A percentile compares a stretch with the other conserved stretches of the same genome.
Conservation (phyloP, 2,113 vertebrate species). For the Rhabdornis inornatus region DNA sequence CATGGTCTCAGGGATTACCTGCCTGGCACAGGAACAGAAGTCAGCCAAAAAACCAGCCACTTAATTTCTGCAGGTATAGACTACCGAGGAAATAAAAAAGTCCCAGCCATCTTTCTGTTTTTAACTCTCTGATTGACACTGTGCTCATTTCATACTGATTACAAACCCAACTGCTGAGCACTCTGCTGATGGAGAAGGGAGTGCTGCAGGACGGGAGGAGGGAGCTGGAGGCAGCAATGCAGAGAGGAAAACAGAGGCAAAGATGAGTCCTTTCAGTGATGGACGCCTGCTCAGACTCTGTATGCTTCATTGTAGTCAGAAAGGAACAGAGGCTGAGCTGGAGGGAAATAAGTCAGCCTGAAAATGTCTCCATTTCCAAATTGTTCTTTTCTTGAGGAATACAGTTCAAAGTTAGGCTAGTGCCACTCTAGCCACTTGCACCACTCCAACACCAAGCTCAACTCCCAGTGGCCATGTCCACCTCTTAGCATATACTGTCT, state of each 20-base stretch:
- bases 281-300: neutral
- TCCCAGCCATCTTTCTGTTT: neutral
- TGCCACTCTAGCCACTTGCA: neutral
- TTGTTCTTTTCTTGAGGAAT: neutral
- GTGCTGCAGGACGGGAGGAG: neutral
- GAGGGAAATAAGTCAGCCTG: neutral
- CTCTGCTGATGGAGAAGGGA: accelerated
- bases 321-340: neutral
- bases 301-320: neutral
- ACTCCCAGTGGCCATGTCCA: accelerated
- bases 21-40: neutral
- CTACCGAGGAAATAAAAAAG: neutral
- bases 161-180: accelerated
- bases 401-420: neutral
- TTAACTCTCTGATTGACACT: neutral
- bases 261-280: neutral
- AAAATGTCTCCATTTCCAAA: neutral
- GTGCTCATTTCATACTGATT: neutral
- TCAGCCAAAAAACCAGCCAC: neutral
- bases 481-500: accelerated
- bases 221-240: accelerated
- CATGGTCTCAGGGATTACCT: neutral
- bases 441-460: neutral
- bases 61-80: neutral
- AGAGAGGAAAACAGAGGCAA: neutral